Evolutionary conservation across 30 jellyfish, hydroid and myxozoan genomes (phyloP).

Genomic region (Catostylus mosaicus): DNA sequence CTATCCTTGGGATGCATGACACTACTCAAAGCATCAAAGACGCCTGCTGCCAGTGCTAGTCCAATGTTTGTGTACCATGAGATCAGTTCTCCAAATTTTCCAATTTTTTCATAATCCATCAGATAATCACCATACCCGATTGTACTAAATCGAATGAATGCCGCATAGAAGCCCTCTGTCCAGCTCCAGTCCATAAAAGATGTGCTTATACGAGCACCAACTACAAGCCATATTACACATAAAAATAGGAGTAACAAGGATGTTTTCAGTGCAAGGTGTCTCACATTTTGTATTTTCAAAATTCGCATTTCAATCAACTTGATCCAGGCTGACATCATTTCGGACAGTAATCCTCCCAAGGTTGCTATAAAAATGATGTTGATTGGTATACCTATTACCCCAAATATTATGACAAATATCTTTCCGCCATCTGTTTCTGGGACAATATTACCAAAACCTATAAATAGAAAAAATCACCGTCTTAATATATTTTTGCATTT

Average conservation of each 20-base stretch:
- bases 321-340: not conserved
- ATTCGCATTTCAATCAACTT: slow-evolving; percentile 4
- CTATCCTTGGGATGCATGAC: not conserved
- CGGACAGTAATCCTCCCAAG: slow-evolving; percentile 37
- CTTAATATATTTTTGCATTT: not conserved
- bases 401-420: slow-evolving; percentile 17
- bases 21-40: slow-evolving; percentile 29
- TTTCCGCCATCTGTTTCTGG: slow-evolving; percentile 57
- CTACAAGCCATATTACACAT: slow-evolving; percentile 2
- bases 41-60: slow-evolving; percentile 42
- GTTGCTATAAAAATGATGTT: slow-evolving; percentile 24
- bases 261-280: slow-evolving; percentile 18
- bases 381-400: slow-evolving; percentile 43
- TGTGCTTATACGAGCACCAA: slow-evolving; percentile 17
- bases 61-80: slow-evolving; percentile 56
- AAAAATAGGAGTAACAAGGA: not conserved
- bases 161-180: slow-evolving; percentile 41
- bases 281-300: not conserved
- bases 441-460: slow-evolving; percentile 52
- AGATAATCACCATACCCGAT: slow-evolving; percentile 52
- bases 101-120: slow-evolving; percentile 17
- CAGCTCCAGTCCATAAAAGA: slow-evolving; percentile 31
- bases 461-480: not conserved
- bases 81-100: not conserved
- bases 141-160: slow-evolving; percentile 38